A percentile compares a stretch with the other conserved stretches of the same genome.
These are phyloP conservation scores for Sminthurides aquaticus DNA, from an alignment of 2,888 invertebrate species.

Conservation along the genomic window DNA sequence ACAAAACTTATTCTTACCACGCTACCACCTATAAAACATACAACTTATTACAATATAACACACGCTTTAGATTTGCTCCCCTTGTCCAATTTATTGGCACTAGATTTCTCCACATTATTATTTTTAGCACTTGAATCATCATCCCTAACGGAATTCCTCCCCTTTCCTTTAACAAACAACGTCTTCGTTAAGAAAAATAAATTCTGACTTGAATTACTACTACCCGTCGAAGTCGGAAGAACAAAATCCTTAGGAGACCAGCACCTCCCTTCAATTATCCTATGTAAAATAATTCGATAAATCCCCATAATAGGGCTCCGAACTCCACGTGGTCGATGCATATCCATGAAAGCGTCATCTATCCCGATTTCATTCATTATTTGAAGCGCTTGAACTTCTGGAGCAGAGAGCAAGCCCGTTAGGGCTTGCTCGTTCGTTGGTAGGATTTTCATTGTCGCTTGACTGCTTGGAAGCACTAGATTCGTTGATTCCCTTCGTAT, in stretches of 20 bases:
- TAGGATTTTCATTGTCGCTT: conserved; percentile 26
- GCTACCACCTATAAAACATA: no score
- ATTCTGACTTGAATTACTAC: conserved; percentile 10
- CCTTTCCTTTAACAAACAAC: not conserved
- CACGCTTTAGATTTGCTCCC: not conserved
- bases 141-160: not conserved
- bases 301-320: conserved; percentile 61
- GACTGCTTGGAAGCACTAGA: conserved; percentile 25
- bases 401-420: conserved; percentile 24
- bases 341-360: conserved; percentile 53
- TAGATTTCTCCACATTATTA: not conserved
- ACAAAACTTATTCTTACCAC: no score
- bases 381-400: conserved; percentile 52
- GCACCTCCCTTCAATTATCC: conserved; percentile 27
- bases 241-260: conserved; percentile 27
- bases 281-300: conserved; percentile 61
- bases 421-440: conserved; percentile 30
- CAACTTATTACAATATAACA: conserved; percentile 4
- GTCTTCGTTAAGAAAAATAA: conserved; percentile 1
- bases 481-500: conserved; percentile 27
- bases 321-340: conserved; percentile 54
- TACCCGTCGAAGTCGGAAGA: conserved; percentile 10
- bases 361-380: conserved; percentile 56
- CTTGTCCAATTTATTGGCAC: conserved; percentile 1
- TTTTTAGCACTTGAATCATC: not conserved